Conservation (phyloP, 2,113 vertebrate genomes). For the Thryonomys swinderianus region DNA sequence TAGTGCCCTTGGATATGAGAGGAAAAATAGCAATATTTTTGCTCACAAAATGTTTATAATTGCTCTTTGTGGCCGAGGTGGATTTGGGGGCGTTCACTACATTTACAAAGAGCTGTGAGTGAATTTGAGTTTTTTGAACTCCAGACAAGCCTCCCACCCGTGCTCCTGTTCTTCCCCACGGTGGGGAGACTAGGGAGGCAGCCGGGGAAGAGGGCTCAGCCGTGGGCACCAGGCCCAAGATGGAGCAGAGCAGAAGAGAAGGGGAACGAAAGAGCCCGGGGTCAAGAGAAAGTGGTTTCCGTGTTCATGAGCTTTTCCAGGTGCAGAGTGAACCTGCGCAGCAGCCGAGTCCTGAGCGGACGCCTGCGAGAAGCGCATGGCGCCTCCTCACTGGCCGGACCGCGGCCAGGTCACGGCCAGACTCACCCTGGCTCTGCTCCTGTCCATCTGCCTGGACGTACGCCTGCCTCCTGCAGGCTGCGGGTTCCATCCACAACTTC, state of each 20-base stretch:
- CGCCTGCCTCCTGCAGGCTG: constrained; percentile 81
- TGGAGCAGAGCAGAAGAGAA: not conserved
- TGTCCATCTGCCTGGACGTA: constrained; percentile 80
- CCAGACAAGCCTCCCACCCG: constrained; percentile 75
- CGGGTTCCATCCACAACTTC: constrained; percentile 80
- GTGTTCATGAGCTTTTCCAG: rapidly evolving
- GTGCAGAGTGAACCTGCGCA: not conserved
- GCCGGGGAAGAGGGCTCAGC: not conserved
- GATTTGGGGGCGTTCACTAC: not conserved
- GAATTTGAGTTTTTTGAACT: constrained; percentile 44
- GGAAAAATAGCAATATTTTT: constrained; percentile 10
- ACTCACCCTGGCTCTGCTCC: constrained; percentile 77
- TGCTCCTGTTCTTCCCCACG: constrained; percentile 69
- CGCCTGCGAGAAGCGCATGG: too few species aligned
- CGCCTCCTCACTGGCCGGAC: not conserved
- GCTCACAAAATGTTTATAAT: constrained; percentile 58
- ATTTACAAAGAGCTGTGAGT: not conserved
- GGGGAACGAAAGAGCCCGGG: not conserved
- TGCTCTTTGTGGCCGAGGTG: constrained; percentile 45
- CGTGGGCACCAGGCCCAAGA: not conserved
- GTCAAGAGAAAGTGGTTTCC: not conserved
- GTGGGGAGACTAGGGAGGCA: not conserved
- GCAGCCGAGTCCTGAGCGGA: rapidly evolving
- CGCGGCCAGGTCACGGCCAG: constrained; percentile 75
- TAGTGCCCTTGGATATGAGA: constrained; percentile 15